These are phyloP conservation scores for Stratiomys singularior DNA, from an alignment of 2,888 invertebrate genomes.

Conservation along the genomic window DNA sequence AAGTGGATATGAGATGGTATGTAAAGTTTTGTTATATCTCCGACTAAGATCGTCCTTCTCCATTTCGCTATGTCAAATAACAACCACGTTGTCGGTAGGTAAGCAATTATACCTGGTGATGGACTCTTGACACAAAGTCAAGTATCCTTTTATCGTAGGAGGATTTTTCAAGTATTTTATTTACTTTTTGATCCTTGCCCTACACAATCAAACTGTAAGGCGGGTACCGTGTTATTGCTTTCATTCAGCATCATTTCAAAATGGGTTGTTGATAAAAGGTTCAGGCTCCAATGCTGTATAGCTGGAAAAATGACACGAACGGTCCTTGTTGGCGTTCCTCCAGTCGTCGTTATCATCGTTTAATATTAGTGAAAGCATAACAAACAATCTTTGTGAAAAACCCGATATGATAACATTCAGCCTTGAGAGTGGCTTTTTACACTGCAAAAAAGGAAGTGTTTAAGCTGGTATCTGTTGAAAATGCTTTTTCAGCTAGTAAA, in stretches of 20 bases:
- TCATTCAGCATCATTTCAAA: slow-evolving; percentile 33
- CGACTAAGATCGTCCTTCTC: too few relatives aligned
- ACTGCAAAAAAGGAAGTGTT: background rate
- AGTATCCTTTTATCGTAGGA: slow-evolving; percentile 48
- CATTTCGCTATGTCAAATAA: too few relatives aligned
- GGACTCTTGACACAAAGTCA: slow-evolving; percentile 52
- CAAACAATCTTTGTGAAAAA: slow-evolving; percentile 42
- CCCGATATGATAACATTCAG: slow-evolving; percentile 15
- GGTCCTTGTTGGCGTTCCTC: slow-evolving; percentile 20
- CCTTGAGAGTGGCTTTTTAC: background rate
- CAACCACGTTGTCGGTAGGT: slow-evolving; percentile 35
- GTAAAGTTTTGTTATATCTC: too few relatives aligned
- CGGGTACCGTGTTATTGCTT: slow-evolving; percentile 46
- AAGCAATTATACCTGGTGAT: slow-evolving; percentile 51
- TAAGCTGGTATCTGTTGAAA: slow-evolving; percentile 1
- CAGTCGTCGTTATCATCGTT: background rate
- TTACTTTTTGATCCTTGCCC: slow-evolving; percentile 48
- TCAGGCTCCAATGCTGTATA: slow-evolving; percentile 19
- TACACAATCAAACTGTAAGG: slow-evolving; percentile 28
- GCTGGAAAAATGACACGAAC: slow-evolving; percentile 38
- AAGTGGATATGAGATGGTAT: too few relatives aligned
- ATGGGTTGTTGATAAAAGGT: slow-evolving; percentile 16
- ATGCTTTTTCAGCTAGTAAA: slow-evolving; percentile 24
- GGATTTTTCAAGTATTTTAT: slow-evolving; percentile 51
- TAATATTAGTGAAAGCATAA: slow-evolving; percentile 48